A percentile compares a stretch with the other conserved stretches of the same genome.
Evolutionary conservation across 2,888 invertebrate genomes (phyloP).

Genomic region (Netelia inedita): DNA sequence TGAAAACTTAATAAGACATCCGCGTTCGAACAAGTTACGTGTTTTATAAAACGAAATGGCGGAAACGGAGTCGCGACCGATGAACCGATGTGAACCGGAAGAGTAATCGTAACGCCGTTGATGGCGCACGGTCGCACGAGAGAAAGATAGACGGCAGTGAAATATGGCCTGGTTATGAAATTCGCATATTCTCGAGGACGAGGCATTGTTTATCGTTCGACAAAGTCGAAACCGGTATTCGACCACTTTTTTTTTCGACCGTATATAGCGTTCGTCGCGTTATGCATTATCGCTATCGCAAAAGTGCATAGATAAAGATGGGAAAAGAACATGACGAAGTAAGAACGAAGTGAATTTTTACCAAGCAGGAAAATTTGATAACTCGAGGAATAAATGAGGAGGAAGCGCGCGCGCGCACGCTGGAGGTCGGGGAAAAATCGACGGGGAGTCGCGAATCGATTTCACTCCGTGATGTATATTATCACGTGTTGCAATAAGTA

Average conservation of each 20-base stretch:
- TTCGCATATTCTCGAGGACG: conserved; percentile 46
- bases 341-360: background rate
- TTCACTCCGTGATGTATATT: conserved; percentile 15
- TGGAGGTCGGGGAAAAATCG: background rate
- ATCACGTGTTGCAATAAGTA: conserved; percentile 29
- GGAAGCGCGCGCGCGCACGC: background rate
- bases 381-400: background rate
- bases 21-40: background rate
- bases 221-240: conserved; percentile 9
- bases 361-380: background rate
- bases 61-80: conserved; percentile 36
- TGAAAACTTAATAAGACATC: background rate
- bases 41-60: background rate
- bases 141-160: conserved; percentile 6
- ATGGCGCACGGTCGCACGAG: background rate
- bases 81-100: conserved; percentile 62
- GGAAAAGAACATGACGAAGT: background rate
- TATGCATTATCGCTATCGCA: conserved; percentile 38
- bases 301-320: conserved; percentile 2
- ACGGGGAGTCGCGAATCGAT: background rate
- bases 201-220: conserved; percentile 43
- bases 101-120: conserved; percentile 16
- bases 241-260: no score
- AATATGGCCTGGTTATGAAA: conserved; percentile 27
- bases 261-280: background rate